Base-by-base conservation (phyloP, 2,888 invertebrate species). In the Magallana nippona region DNA sequence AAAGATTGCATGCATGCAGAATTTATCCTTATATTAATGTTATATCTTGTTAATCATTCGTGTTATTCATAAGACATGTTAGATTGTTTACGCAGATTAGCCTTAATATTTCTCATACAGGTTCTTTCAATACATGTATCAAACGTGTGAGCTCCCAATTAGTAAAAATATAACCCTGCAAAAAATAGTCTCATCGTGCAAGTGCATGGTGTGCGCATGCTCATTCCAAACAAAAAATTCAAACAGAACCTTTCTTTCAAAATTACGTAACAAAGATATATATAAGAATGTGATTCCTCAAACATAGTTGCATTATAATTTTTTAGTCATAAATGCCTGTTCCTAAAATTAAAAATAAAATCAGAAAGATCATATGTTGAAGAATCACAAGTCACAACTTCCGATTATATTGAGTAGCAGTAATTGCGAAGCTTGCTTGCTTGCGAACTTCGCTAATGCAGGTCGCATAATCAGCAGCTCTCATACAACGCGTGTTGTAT, bases 141-240 rank as follows among this genome's bases (percentile, higher is more conserved):
- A 44, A 56, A 81, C 60, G 27, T 1, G 81, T 62, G 62, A 55
- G 55, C 55, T 62, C 44, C 62, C 60, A 81, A 71, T 82, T 82
- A 82, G 82, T 82, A 82, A 63, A 55, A 22, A 55, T 44, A 15
- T 32, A 71, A 71, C 71, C 71, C 27, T 22, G 10, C 44, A 44
- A 44, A 44, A 57, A 80, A 57, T 58, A 58, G 13, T 55, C 22
- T 71, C 55, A 71, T 60, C 44, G 84, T 84, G 81, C 84, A 77
- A 22, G 82, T 84, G 84, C 82, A 78, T 77, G 80, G 32, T 81
- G 62, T 71, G 63, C 63, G 63, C 78, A 78, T 71, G 71, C 82
- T 82, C 84, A 82, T 84, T 78, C 84, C 8, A 22, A 71, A 78
- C 15, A 57, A 55, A 60, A 44, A 71, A 71, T 15, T 27, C 27